Base-by-base conservation (phyloP, 2,888 invertebrate genomes). In the Leptopterna dolabrata region DNA sequence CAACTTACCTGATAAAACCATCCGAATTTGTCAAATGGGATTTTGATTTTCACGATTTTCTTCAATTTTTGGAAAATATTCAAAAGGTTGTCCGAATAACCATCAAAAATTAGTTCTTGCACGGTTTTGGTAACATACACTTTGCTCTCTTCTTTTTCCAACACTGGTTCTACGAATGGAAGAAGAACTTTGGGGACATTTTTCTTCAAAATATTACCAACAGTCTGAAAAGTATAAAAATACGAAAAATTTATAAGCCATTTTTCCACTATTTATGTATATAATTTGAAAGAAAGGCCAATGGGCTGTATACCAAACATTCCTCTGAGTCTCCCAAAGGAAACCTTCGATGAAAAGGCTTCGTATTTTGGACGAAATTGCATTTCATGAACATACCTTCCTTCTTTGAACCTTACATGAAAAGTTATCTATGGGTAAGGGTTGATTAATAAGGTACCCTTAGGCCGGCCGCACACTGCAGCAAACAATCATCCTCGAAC, bases 31-130 rank as follows among this genome's bases (percentile, higher is more conserved):
- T 97, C 97, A 89, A 95, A 95, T 0, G 94, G 88, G 87, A 89
- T 88, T 70, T 89, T 88, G 45, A 90, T 85, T 63, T 89, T 89
- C 6, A 90, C 88, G 14, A 90, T 89, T 9, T 86, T 86, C 0
- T 91, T 90, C 86, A 91, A 82, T 13, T 83, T 88, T 55, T 89
- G 87, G 9, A 90, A 91, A 85, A 90, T 88, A 55, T 94, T 94
- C 87, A 97, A 93, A 83, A 97, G 91, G 0, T 94, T 92, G 91
- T 97, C 97, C 0, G 94, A 93, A 91, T 97, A 97, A 0, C 97
- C 97, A 0, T 95, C 95, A 91, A 97, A 96, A 0, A 97, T 92
- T 24, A 96, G 92, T 90, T 97, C 94, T 4, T 94, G 93, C 0
- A 95, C 95, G 0, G 94, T 93, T 91, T 94, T 95, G 0, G 94